Base-by-base conservation (phyloP, 2,888 invertebrate genomes). In the Lydus trimaculatus region DNA sequence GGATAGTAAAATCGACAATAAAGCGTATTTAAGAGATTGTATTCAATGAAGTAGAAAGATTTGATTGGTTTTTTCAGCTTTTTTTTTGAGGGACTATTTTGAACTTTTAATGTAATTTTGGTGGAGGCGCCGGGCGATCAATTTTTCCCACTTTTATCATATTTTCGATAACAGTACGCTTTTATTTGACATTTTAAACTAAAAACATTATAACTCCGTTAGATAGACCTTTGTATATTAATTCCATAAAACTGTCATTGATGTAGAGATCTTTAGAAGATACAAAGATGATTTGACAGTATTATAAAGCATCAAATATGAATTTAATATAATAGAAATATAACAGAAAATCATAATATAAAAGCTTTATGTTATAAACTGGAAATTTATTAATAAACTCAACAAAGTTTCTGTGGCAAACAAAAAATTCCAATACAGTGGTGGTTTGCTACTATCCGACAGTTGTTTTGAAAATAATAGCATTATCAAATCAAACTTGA, bases 61-160 rank as follows among this genome's bases (percentile, higher is more conserved):
- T 36, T 36, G 11, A 36, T 36, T 36, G 13, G 15, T 15, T 36
- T n/a, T n/a, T n/a, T n/a, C n/a, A n/a, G n/a, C n/a, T n/a, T n/a
- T n/a, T n/a, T n/a, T n/a, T n/a, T 36, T 3, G 13, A 13, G 36
- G 4, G 13, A 36, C 13, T 36, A 15, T 36, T 36, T 15, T 4
- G 36, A 13, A 13, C 11, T 36, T 36, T 31, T 6, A 31, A 36
- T 61, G 33, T 25, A 61, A 20, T 43, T 61, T 62, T 39, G 62
- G 62, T 62, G 62, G 39, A 62, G 43, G 62, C 62, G 62, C 62
- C 43, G 61, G 62, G 23, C 36, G 6, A 31, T 15, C 11, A 31
- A 8, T 31, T 8, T 31, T 4, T 28, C 28, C 6, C 31, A 31
- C 7, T 31, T 31, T 31, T 36, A 11, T 36, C n/a, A n/a, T n/a